Evolutionary conservation across 2,797 vertebrate species (phyloP), one percentile per base, ranked within the genome.

Genomic region (Apogon hyalosoma): DNA sequence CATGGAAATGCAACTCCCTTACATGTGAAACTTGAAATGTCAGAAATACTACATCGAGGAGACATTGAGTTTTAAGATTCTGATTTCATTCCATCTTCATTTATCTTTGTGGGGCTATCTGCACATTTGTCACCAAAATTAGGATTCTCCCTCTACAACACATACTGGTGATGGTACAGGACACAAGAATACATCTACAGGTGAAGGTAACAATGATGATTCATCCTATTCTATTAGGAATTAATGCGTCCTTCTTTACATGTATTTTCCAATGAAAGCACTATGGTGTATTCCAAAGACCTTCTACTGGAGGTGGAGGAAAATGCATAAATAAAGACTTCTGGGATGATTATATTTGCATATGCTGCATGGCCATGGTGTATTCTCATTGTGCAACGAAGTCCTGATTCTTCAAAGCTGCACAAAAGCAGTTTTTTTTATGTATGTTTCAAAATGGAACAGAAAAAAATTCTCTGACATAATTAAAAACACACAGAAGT

Each of bases 261-360:
- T 74, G 47, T 67, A 42, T 75, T 70, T 62, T 47, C 40, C 33
- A 43, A 14, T 59, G 28, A 47, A 50, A 52, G 46, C 12, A 6
- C n/a, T 39, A 28, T 21, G 41, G 47, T 36, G 49, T 45, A 18
- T 59, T 57, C 52, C 42, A 49, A 39, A 75, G 48, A 43, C 39
- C 61, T 72, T 73, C 59, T 38, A 15, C 48, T 18, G 52, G 41
- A 78, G 71, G 67, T 60, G 66, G 74, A 79, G 59, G 31, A 40
- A 1, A 52, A 71, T 63, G 72, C 80, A 87, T 84, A 75, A 71
- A 83, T 83, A 46, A 84, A 65, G 62, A 75, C 69, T 56, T 61
- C 52, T 52, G 70, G 63, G 45, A 57, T 73, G 50, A 75, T n/a
- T 40, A 42, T 58, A 16, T 88, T 65, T 77, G 76, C 65, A 77